phyloP scores from a whole-genome alignment of 1,140 invertebrate species.

The Aphaenogaster rudis region DNA sequence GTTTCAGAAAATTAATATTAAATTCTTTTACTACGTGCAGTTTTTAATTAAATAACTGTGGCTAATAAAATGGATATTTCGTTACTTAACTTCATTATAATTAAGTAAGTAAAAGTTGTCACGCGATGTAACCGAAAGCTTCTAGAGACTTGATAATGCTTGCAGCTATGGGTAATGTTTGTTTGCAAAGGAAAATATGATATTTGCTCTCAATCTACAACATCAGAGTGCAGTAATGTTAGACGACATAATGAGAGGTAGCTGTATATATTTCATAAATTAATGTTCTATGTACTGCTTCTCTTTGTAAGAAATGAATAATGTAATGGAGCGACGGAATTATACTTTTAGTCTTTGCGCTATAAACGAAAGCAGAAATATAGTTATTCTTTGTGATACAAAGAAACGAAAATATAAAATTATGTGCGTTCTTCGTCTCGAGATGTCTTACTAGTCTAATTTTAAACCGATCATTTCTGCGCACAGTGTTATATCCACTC shows the following conservation, averaged over 20 bases:
- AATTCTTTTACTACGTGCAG: background rate
- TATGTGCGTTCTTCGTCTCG: background rate
- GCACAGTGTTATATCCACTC: background rate
- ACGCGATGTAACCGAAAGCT: constrained; percentile 9
- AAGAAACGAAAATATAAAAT: constrained; percentile 22
- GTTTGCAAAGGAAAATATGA: constrained; percentile 35
- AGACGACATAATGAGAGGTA: constrained; percentile 34
- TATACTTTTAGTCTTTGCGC: constrained; percentile 30
- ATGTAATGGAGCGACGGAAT: constrained; percentile 42
- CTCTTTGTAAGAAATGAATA: constrained; percentile 44
- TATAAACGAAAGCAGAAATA: constrained; percentile 6
- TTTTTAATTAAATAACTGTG: background rate
- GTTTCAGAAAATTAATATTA: background rate
- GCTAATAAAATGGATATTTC: constrained; percentile 18
- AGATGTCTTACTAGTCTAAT: constrained; percentile 8
- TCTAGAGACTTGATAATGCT: background rate
- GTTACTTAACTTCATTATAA: background rate
- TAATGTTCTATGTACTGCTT: constrained; percentile 26
- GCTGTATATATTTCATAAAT: constrained; percentile 50
- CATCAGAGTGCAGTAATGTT: constrained; percentile 7
- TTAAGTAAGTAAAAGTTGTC: constrained; percentile 19
- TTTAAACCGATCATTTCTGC: constrained; percentile 8
- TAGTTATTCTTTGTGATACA: constrained; percentile 18
- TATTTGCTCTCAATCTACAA: constrained; percentile 9
- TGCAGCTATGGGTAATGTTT: background rate